Percentiles rank a stretch among this genome's conserved stretches.
phyloP scores from a whole-genome alignment of 2,113 vertebrate genomes.

The Hippoglossus stenolepis region DNA sequence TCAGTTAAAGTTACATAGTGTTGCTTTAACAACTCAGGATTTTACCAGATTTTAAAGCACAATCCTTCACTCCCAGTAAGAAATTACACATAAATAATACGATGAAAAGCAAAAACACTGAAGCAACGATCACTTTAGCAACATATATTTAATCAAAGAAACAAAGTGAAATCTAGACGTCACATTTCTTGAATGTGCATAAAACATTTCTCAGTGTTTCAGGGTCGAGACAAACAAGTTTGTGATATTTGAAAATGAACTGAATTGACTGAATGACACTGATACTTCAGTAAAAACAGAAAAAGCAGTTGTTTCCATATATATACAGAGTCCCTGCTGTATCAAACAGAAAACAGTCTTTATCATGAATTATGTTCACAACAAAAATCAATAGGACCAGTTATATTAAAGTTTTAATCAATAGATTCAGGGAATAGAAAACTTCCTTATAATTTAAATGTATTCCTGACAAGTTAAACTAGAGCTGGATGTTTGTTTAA shows the following conservation, averaged over 20 bases:
- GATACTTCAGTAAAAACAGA: not conserved
- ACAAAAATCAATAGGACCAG: not conserved
- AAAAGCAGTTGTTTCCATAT: not conserved
- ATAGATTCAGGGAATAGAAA: too few relatives aligned
- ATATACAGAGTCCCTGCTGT: not conserved
- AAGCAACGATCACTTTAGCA: too few relatives aligned
- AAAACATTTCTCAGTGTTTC: conserved; percentile 1
- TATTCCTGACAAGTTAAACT: not conserved
- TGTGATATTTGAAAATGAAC: conserved; percentile 39
- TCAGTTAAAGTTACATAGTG: too few relatives aligned
- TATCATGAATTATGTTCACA: not conserved
- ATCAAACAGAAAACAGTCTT: not conserved
- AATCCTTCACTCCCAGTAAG: too few relatives aligned
- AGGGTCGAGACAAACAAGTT: conserved; percentile 8
- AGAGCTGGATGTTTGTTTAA: not conserved
- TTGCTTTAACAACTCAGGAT: not conserved
- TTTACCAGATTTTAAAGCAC: too few relatives aligned
- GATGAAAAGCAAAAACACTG: not conserved
- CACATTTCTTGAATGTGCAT: not conserved
- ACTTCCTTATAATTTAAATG: too few relatives aligned
- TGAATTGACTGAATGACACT: too few relatives aligned
- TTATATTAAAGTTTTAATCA: not conserved
- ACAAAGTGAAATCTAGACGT: too few relatives aligned
- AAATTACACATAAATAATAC: not conserved
- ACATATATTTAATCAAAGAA: too few relatives aligned